A percentile compares a stretch with the other conserved stretches of the same genome.
Evolutionary conservation across 1,140 invertebrate species (phyloP).

Genomic region (Polyergus mexicanus): DNA sequence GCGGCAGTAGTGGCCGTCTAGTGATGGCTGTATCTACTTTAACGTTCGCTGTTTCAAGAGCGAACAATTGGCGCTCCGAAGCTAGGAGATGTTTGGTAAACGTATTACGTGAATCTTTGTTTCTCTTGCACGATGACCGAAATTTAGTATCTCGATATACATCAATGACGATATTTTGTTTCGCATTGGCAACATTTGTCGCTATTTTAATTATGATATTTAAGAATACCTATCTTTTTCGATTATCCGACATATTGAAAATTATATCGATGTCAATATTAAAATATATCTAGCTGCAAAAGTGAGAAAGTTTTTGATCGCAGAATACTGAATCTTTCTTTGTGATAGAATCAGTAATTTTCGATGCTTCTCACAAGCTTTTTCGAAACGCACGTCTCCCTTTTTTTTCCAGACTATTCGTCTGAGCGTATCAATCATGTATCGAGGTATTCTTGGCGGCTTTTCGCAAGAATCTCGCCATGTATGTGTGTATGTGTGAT

Average conservation of each 20-base stretch:
- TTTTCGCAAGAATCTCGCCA: constrained; percentile 41
- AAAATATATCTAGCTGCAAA: neutral
- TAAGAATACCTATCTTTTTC: neutral
- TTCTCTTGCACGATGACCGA: constrained; percentile 1
- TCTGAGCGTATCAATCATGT: constrained; percentile 51
- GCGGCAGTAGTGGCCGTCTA: neutral
- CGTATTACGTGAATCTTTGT: constrained; percentile 49
- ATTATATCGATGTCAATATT: constrained; percentile 1
- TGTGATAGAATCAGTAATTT: constrained; percentile 4
- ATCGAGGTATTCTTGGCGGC: constrained; percentile 47
- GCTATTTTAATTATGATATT: neutral
- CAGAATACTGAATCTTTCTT: neutral
- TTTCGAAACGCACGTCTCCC: constrained; percentile 4
- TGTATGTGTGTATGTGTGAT: constrained; percentile 16
- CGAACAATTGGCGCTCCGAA: neutral
- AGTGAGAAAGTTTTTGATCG: neutral
- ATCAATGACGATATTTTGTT: neutral
- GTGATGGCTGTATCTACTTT: constrained; percentile 35
- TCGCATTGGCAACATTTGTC: neutral
- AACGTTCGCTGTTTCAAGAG: constrained; percentile 29
- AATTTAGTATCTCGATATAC: constrained; percentile 39
- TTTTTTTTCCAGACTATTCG: neutral
- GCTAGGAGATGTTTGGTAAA: constrained; percentile 33
- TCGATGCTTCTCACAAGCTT: neutral
- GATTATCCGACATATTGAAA: neutral